Percentiles rank a stretch among this genome's conserved stretches.
These are phyloP conservation scores for Clepsis dumicolana DNA, from an alignment of 2,888 invertebrate species.

Conservation along the genomic window DNA sequence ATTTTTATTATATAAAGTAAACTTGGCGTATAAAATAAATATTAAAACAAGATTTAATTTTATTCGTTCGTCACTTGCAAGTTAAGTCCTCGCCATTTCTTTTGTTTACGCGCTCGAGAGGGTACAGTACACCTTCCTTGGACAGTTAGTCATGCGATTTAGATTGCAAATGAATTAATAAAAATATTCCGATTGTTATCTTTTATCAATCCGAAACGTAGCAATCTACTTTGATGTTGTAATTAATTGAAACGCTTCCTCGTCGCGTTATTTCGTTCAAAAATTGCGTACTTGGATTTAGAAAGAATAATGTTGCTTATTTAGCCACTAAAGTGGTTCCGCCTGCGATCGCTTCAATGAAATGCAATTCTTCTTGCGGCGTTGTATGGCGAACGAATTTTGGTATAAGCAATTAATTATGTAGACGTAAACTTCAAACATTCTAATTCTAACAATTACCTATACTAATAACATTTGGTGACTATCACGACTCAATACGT, in stretches of 20 bases:
- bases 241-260: conserved; percentile 59
- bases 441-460: too few species aligned
- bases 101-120: conserved; percentile 20
- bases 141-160: conserved; percentile 57
- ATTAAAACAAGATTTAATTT: not conserved
- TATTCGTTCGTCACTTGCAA: conserved; percentile 33
- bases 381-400: not conserved
- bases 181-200: conserved; percentile 65
- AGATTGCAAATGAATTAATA: conserved; percentile 74
- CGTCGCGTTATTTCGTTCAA: conserved; percentile 27
- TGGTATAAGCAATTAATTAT: too few species aligned
- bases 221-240: conserved; percentile 64
- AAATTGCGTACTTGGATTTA: not conserved
- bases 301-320: not conserved
- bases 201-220: conserved; percentile 62
- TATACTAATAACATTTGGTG: too few species aligned
- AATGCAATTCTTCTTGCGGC: not conserved
- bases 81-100: conserved; percentile 32
- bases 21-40: not conserved
- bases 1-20: conserved; percentile 52
- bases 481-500: too few species aligned
- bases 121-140: conserved; percentile 13
- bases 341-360: not conserved
- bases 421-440: too few species aligned
- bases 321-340: not conserved